Conservation (phyloP, 2,113 vertebrate genomes). For the Cebidichthys violaceus region DNA sequence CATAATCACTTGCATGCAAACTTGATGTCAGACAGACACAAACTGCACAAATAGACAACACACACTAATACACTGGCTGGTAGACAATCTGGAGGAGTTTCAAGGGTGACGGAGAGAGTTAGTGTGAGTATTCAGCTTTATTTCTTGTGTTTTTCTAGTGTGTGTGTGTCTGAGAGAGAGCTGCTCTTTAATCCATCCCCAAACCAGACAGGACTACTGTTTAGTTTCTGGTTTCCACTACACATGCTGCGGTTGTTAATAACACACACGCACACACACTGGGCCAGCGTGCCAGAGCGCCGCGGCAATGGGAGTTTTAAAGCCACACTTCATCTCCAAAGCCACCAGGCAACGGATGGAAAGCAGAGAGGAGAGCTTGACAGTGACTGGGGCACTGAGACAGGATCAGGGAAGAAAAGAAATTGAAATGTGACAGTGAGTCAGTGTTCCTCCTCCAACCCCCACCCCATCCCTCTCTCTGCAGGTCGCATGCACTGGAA, state of each 20-base stretch:
- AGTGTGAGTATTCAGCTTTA: slow-evolving; percentile 54
- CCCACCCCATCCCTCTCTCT: slow-evolving; percentile 26
- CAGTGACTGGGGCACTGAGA: slow-evolving; percentile 44
- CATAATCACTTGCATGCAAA: slow-evolving; percentile 43
- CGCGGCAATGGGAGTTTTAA: slow-evolving; percentile 52
- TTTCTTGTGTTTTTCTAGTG: slow-evolving; percentile 39
- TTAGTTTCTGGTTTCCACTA: slow-evolving; percentile 60
- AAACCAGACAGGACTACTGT: slow-evolving; percentile 61
- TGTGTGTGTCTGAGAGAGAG: slow-evolving; percentile 29
- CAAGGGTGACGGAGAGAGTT: slow-evolving; percentile 67
- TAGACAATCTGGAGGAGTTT: slow-evolving; percentile 79
- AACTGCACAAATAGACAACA: slow-evolving; percentile 31
- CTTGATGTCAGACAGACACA: slow-evolving; percentile 44
- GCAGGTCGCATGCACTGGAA: slow-evolving; percentile 86
- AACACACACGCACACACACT: slow-evolving; percentile 51
- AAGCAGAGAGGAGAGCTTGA: slow-evolving; percentile 48
- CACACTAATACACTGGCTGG: slow-evolving; percentile 66
- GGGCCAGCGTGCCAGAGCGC: slow-evolving; percentile 39
- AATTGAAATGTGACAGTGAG: slow-evolving; percentile 51
- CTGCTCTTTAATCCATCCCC: slow-evolving; percentile 71
- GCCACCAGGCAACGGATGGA: slow-evolving; percentile 45
- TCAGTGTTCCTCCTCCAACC: neutral
- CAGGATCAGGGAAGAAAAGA: slow-evolving; percentile 36
- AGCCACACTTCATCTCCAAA: slow-evolving; percentile 68
- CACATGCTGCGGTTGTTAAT: slow-evolving; percentile 69